Conservation (phyloP, 2,888 invertebrate species). For the Drosophila rubida region DNA sequence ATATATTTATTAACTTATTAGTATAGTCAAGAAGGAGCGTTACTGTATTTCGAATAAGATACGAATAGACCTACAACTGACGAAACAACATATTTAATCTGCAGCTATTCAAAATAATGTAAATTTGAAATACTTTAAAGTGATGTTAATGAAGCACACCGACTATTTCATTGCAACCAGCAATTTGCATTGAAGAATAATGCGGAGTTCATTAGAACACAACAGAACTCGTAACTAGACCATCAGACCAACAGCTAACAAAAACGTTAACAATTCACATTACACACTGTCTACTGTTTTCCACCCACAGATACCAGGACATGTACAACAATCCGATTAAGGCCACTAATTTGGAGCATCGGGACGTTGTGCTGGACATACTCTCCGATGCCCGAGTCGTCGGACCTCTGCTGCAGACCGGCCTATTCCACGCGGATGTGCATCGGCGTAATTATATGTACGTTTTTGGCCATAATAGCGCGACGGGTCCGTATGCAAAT, state of each 20-base stretch:
- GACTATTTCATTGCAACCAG: too few relatives aligned
- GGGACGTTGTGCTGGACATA: constrained; percentile 93
- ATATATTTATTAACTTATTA: constrained; percentile 16
- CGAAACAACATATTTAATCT: too few relatives aligned
- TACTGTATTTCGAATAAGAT: too few relatives aligned
- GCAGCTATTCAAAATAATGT: too few relatives aligned
- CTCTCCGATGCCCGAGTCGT: constrained; percentile 95
- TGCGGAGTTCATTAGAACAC: constrained; percentile 9
- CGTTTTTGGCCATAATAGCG: constrained; percentile 93
- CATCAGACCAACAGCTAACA: constrained; percentile 36
- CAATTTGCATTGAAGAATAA: neutral
- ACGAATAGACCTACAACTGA: too few relatives aligned
- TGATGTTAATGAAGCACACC: too few relatives aligned
- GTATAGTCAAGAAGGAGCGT: neutral
- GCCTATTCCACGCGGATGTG: constrained; percentile 90
- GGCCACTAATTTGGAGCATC: constrained; percentile 86
- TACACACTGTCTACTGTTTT: constrained; percentile 50
- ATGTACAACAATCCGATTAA: constrained; percentile 87
- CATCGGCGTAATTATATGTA: constrained; percentile 94
- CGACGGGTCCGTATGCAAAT: constrained; percentile 90
- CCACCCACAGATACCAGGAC: constrained; percentile 86
- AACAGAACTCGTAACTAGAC: constrained; percentile 23
- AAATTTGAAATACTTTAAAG: neutral
- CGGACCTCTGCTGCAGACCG: constrained; percentile 92
- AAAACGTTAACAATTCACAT: constrained; percentile 44